Base-by-base conservation (phyloP, 2,113 vertebrate genomes). In the Brachirus orientalis region DNA sequence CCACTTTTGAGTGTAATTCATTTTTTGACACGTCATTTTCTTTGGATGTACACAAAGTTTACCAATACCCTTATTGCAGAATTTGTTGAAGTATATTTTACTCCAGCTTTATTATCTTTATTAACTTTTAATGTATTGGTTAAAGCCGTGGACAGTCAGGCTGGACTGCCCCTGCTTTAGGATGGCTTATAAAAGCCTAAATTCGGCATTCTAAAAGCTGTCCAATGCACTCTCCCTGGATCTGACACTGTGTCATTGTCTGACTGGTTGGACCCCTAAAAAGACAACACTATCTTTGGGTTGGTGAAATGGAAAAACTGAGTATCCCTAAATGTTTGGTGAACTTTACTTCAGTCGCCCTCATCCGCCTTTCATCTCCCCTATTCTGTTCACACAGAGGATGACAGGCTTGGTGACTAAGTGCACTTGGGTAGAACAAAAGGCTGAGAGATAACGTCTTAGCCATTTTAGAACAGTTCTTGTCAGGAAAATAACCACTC, bases 351-450 rank as follows among this genome's bases (percentile, higher is more conserved):
- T 85, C 79, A 69, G 53, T 77, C 56, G 47, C 77, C 59, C 1
- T 17, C 62, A 38, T 71, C 63, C 61, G 84, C 77, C 91, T 93
- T 92, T 93, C 88, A 92, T 92, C 89, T 91, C 78, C 41, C 47
- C 64, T 46, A 37, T 83, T 55, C 66, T 59, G 63, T 72, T 76
- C 69, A 62, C 71, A 41, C 48, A 13, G 56, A 65, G 76, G 63
- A 84, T 72, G 84, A 76, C 76, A 72, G 83, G 79, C 67, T 81
- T 52, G 75, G 78, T 60, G 52, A 73, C 77, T 84, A 88, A 90
- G 86, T 79, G 88, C 82, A 82, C 86, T 86, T 80, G 68, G 71
- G 77, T 50, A 82, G 60, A 81, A 78, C 79, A 86, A 80, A 88
- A 83, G 72, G 53, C 22, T 55, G 46, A 66, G 63, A 78, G 63